Evolutionary conservation across 2,797 vertebrate species (phyloP), one percentile per base, ranked within the genome.

Genomic region (Rhabdomys pumilio): DNA sequence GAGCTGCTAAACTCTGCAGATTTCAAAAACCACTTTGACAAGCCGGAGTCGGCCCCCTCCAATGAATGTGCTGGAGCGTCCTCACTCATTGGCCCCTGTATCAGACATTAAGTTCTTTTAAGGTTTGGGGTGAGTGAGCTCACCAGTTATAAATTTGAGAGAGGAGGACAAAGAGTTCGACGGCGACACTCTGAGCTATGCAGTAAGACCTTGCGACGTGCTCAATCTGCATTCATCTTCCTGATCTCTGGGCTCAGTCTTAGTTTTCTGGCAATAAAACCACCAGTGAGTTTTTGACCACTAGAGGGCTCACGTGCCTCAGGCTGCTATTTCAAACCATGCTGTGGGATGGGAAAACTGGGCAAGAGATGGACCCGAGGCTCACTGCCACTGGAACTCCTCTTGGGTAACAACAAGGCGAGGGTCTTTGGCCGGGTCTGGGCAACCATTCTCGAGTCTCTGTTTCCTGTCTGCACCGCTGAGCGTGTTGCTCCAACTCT

Each of bases 251-350:
- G 67, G 10, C 5, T 34, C 1, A 6, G 13, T 11, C 50, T 47
- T 38, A 10, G 2, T n/a, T 76, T 75, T 41, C 38, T 77, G 63
- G 22, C 55, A 10, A 0, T 31, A 29, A 47, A 80, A 79, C 26
- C 57, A 26, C 61, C 29, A 3, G 0, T 12, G n/a, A 14, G 41
- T 15, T 38, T 12, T 38, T 2, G 0, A 31, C 92, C 97, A 67
- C 85, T 82, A 97, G 97, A 76, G 95, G 95, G 95, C 73, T 55
- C 92, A 7, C 8, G 5, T 12, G 1, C 44, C 61, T 15, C 24
- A 38, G 89, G 41, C 34, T 76, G 72, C 47, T 34, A 0, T 61
- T 69, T 75, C 59, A 24, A 19, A 0, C 0, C 1, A 6, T 0
- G 19, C 0, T 1, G 12, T 59, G 0, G 0, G 4, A 3, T 17